Evolutionary conservation across 2,888 invertebrate genomes (phyloP).

Genomic region (Cecidostiba fungosa): DNA sequence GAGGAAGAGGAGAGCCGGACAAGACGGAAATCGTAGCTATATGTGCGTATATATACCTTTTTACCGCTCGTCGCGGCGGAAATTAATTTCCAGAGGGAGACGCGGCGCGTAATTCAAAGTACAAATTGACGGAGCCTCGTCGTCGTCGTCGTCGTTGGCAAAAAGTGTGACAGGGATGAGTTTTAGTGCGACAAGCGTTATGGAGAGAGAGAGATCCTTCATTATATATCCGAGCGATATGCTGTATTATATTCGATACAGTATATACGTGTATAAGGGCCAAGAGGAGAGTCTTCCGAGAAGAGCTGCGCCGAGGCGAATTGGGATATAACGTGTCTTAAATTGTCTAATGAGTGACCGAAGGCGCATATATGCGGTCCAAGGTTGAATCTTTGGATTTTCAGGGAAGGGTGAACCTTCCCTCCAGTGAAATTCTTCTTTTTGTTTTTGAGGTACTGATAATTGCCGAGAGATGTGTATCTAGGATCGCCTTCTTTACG

Average conservation of each 20-base stretch:
- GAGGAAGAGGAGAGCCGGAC: slow-evolving; percentile 4
- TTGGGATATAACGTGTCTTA: slow-evolving; percentile 78
- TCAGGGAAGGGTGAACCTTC: slow-evolving; percentile 67
- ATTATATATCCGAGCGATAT: slow-evolving; percentile 15
- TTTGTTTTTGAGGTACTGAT: slow-evolving; percentile 6
- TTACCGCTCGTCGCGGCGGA: slow-evolving; percentile 33
- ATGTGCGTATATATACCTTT: slow-evolving; percentile 19
- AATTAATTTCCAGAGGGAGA: slow-evolving; percentile 38
- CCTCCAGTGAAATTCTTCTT: slow-evolving; percentile 38
- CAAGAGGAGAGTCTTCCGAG: slow-evolving; percentile 71
- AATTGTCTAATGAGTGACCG: slow-evolving; percentile 79
- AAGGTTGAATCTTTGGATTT: slow-evolving; percentile 71
- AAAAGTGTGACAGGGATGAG: slow-evolving; percentile 34
- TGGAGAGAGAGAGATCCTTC: slow-evolving; percentile 24
- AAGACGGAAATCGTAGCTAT: slow-evolving; percentile 40
- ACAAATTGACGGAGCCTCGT: slow-evolving; percentile 43
- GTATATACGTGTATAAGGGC: slow-evolving; percentile 19
- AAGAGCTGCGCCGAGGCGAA: slow-evolving; percentile 73
- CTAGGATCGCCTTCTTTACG: slow-evolving; percentile 29
- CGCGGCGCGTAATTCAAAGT: slow-evolving; percentile 50
- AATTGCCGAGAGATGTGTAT: slow-evolving; percentile 37
- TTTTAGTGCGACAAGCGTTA: background rate
- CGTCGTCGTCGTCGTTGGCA: background rate
- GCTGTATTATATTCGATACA: slow-evolving; percentile 49
- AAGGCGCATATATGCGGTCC: slow-evolving; percentile 67